Base-by-base conservation (phyloP, 1,140 invertebrate species). In the Popillia japonica region DNA sequence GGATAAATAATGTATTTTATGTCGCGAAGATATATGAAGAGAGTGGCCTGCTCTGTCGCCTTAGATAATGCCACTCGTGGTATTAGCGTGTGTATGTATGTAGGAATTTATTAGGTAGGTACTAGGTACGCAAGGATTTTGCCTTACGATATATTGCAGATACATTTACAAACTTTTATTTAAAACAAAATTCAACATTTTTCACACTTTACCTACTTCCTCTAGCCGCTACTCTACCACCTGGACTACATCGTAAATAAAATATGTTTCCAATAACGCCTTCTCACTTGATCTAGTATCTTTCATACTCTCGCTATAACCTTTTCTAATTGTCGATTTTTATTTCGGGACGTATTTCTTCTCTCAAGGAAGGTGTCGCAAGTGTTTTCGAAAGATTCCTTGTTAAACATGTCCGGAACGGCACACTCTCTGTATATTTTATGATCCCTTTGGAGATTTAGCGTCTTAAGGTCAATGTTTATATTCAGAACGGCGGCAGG, bases 321-420 rank as follows among this genome's bases (percentile, higher is more conserved):
- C 22, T n/a, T 10, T 72, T 72, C 64, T 72, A 34, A 40, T 34
- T 40, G 64, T 22, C 9, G 11, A 9, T 7, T 22, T 4, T 27
- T 72, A 72, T 34, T 72, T 27, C 9, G n/a, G 64, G 11, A 11
- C 34, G 9, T 72, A 72, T 72, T 72, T 72, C 23, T 27, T 22
- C n/a, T 11, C 2, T 9, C 22, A 11, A 11, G 17, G 17, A 17
- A 27, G 64, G 14, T 40, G 0, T 8, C 64, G 34, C 64, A 72
- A 72, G 64, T 72, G 64, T 72, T 27, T 72, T 72, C 64, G 64
- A 72, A 72, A 40, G 64, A 11, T 27, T 72, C 22, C 64, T 72
- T 40, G 22, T 72, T 72, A 14, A 34, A 40, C 64, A 34, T 40
- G 64, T 72, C 34, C 34, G 23, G 20, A 27, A 2, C 48, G 48